These are phyloP conservation scores for Ceuthmochares aereus DNA, from an alignment of 2,113 vertebrate species.

Conservation along the genomic window DNA sequence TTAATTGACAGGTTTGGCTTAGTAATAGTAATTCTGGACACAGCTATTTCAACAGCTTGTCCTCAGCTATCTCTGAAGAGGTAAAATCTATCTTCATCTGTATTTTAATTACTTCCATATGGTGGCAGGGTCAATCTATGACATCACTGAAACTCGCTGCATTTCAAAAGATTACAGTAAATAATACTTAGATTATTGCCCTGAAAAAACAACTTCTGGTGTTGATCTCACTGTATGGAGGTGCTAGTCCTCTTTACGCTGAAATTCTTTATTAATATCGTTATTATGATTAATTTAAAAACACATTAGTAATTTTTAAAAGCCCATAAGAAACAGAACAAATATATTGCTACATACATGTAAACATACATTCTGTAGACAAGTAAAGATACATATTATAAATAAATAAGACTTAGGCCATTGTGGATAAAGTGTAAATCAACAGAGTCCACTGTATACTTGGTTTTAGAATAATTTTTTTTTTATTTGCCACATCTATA, in stretches of 20 bases:
- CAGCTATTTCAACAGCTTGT: neutral
- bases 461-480: neutral
- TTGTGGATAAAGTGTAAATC: neutral
- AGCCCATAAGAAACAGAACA: neutral
- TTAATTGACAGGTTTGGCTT: conserved; percentile 1
- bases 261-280: neutral
- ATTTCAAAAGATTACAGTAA: neutral
- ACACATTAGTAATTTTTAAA: neutral
- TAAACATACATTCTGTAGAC: neutral
- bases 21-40: neutral
- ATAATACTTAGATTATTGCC: neutral
- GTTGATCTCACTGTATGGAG: neutral
- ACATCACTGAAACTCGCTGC: neutral
- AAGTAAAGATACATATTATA: neutral
- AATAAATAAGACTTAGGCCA: neutral
- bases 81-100: conserved; percentile 34
- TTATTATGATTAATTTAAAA: neutral
- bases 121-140: neutral
- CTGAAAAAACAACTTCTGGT: neutral
- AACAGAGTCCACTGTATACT: neutral
- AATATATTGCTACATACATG: neutral
- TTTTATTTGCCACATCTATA: neutral
- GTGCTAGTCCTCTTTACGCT: neutral
- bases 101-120: conserved; percentile 37
- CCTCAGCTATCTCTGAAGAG: neutral